Evolutionary conservation across 2,113 vertebrate genomes (phyloP), one percentile per base, ranked within the genome.

Genomic region (Polypterus senegalus): DNA sequence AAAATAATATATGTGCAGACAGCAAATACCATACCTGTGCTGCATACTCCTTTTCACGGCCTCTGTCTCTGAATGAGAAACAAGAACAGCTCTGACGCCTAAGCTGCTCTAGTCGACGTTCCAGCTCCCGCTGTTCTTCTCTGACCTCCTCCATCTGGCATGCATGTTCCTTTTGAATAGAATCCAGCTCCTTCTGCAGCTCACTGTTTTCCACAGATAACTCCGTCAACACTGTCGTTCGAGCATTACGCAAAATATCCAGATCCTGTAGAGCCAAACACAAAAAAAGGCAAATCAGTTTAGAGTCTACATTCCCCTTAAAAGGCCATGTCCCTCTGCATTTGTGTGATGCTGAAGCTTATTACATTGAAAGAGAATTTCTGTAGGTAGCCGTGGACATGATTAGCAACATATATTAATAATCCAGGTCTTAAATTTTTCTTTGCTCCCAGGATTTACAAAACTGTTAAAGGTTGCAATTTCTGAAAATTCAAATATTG

Each of bases 41-140:
- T 4, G 91, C 81, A 70, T 98, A 98, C 75, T 93, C 91, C 47
- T 90, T 90, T 80, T 98, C 94, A 75, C 92, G 94, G 69, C 92
- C 88, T 67, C 86, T 86, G 59, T 91, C 91, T 54, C 83, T 44
- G 67, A 79, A 89, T 8, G 87, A 89, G 70, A 93, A 90, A 58
- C 96, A 98, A 63, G 85, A 86, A 67, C 96, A 98, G 63, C 89
- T 89, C 62, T 97, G 92, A 75, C 92, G 91, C 73, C 92, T 87
- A 66, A 97, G 89, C 73, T 93, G 93, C 73, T 98, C 92, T 77
- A 98, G 76, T 67, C 92, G 90, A 67, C 84, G 89, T 82, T 98
- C 94, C 75, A 98, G 80, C 73, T 97, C 91, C 70, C 87, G 86
- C 78, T 97, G 96, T 63, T 98, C 94, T 78, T 92, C 82, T 71